Conservation (phyloP, 2,888 invertebrate genomes). For the Clanis bilineata region DNA sequence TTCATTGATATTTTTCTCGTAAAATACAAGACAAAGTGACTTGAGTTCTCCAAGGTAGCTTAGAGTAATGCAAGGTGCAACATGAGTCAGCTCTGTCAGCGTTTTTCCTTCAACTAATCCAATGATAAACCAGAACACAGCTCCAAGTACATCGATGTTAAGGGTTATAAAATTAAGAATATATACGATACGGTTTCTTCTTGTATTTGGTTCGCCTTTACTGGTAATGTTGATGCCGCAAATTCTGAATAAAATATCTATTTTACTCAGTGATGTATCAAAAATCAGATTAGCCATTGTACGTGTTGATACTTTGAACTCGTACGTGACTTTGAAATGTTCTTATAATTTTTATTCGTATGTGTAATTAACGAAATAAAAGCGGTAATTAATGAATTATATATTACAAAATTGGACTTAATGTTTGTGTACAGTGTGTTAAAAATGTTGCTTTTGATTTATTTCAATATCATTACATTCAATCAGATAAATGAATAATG, state of each 20-base stretch:
- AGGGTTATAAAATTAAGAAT: conserved; percentile 46
- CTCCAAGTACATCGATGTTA: conserved; percentile 41
- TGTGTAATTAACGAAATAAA: not conserved
- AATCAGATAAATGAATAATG: too few species aligned
- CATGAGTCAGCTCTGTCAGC: conserved; percentile 44
- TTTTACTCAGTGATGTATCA: conserved; percentile 14
- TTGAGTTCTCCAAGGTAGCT: conserved; percentile 38
- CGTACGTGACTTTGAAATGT: not conserved
- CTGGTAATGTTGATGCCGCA: not conserved
- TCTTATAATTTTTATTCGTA: not conserved
- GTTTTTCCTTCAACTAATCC: conserved; percentile 39
- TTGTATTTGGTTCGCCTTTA: not conserved
- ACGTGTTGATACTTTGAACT: not conserved
- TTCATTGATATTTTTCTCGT: conserved; percentile 33
- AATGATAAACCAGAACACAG: conserved; percentile 40
- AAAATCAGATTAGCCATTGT: conserved; percentile 7
- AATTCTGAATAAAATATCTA: conserved; percentile 13
- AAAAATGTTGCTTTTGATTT: too few species aligned
- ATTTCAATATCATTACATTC: too few species aligned
- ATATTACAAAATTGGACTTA: not conserved
- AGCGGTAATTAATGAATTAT: not conserved
- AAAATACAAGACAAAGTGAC: conserved; percentile 31
- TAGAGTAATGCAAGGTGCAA: conserved; percentile 45
- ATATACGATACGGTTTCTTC: conserved; percentile 32
- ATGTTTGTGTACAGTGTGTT: not conserved